Base-by-base conservation (phyloP, 2,113 vertebrate species). In the Ascaphus truei region DNA sequence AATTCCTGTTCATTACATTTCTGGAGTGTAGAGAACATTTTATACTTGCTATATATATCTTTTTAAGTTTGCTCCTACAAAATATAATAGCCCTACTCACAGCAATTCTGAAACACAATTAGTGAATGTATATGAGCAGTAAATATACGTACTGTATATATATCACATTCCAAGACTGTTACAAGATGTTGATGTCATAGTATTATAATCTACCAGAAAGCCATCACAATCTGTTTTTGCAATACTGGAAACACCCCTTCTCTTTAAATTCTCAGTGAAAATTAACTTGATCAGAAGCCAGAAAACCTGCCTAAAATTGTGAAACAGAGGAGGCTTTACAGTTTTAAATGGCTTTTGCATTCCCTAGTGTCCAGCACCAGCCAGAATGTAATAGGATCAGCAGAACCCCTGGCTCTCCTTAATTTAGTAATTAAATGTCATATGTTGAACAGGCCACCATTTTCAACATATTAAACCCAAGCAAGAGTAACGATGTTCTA, bases 271-370 rank as follows among this genome's bases (percentile, higher is more conserved):
- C 8, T 6, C 36, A n/a, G 8, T 33, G 13, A 34, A 13, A 33
- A 30, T 25, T 26, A 37, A 36, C 5, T n/a, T 47, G 2, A 45
- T 58, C 53, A 36, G 5, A 9, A 20, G 41, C 31, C n/a, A 23
- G 16, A 58, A 53, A 7, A 31, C 12, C 63, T 10, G 48, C 8
- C 18, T 25, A 57, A 75, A 63, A 60, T 43, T 72, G 75, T 76
- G 73, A 75, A 62, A 68, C 50, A 76, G 62, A 79, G 74, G 66
- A 77, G 73, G 45, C 53, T 73, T 76, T 75, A 62, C 52, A 9
- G 56, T 31, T 45, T n/a, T n/a, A n/a, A n/a, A n/a, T 75, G 74
- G 72, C 43, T 73, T 62, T 66, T 75, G 71, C 31, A 65, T 80
- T 73, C 16, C 1, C 12, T 63, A 65, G 66, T 77, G 58, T 62